A percentile compares a stretch with the other conserved stretches of the same genome.
Conservation (phyloP, 2,797 vertebrate genomes). For the Geotrypetes seraphini region DNA sequence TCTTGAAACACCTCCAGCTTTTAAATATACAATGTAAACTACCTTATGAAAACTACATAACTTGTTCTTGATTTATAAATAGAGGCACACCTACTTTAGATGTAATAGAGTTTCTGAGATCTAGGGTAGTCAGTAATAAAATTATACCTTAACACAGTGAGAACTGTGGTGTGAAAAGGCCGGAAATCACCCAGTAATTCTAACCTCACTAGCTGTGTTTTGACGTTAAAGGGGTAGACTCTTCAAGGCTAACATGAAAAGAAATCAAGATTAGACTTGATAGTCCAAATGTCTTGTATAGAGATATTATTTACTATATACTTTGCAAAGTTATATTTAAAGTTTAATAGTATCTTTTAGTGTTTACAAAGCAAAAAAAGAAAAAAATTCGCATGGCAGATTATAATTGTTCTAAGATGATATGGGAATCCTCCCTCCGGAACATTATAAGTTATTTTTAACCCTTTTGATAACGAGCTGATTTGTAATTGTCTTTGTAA, state of each 20-base stretch:
- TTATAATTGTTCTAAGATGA: no score
- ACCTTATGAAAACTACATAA: constrained; percentile 49
- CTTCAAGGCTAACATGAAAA: constrained; percentile 12
- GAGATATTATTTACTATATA: neutral
- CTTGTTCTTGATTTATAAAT: constrained; percentile 43
- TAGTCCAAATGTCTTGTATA: no score
- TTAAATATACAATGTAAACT: constrained; percentile 56
- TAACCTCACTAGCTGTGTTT: constrained; percentile 16
- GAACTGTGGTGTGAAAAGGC: constrained; percentile 22
- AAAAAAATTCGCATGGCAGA: no score
- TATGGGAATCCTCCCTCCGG: no score
- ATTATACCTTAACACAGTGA: constrained; percentile 19
- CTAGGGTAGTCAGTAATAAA: constrained; percentile 24
- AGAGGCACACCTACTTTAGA: constrained; percentile 39
- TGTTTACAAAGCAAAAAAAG: neutral
- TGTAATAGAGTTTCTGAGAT: constrained; percentile 23
- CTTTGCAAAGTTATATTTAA: neutral
- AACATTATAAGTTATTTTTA: no score
- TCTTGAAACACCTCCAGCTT: constrained; percentile 63
- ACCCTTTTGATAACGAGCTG: no score
- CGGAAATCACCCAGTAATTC: constrained; percentile 33
- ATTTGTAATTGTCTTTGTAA: no score
- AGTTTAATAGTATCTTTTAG: neutral
- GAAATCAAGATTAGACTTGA: constrained; percentile 9
- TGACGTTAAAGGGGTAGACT: constrained; percentile 19